These are phyloP conservation scores for Watsonalla binaria DNA, from an alignment of 2,888 invertebrate genomes.

Conservation along the genomic window DNA sequence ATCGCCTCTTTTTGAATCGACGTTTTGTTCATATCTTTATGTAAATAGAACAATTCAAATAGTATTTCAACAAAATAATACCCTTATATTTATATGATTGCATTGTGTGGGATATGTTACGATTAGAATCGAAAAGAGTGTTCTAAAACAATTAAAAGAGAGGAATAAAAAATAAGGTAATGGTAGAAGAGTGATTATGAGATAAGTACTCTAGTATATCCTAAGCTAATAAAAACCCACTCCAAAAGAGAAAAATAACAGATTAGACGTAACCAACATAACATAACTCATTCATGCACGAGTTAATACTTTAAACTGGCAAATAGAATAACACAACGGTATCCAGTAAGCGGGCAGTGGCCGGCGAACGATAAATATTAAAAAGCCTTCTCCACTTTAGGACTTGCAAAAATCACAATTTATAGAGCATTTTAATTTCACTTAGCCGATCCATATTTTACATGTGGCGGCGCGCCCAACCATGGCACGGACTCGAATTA, in stretches of 20 bases:
- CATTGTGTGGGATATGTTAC: too few species aligned
- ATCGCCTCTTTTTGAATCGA: too few species aligned
- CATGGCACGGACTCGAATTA: conserved; percentile 73
- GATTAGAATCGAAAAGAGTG: too few species aligned
- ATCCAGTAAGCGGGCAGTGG: conserved; percentile 68
- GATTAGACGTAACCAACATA: conserved; percentile 25
- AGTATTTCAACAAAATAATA: too few species aligned
- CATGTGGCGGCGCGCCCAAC: conserved; percentile 74
- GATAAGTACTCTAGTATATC: too few species aligned
- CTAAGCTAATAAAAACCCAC: too few species aligned
- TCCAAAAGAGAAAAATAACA: conserved; percentile 13
- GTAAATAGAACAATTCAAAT: too few species aligned
- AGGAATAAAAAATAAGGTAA: too few species aligned
- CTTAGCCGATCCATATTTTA: conserved; percentile 79
- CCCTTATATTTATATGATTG: too few species aligned
- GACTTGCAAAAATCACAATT: conserved; percentile 80
- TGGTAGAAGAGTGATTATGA: too few species aligned
- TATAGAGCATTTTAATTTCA: conserved; percentile 79
- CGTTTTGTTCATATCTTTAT: too few species aligned
- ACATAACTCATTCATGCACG: conserved; percentile 41
- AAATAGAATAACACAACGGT: conserved; percentile 74
- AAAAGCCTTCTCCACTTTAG: conserved; percentile 79
- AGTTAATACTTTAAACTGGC: conserved; percentile 68
- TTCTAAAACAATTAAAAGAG: too few species aligned
- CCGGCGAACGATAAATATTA: conserved; percentile 74